phyloP scores from a whole-genome alignment of 1,140 invertebrate species.

The Nymphalis io region DNA sequence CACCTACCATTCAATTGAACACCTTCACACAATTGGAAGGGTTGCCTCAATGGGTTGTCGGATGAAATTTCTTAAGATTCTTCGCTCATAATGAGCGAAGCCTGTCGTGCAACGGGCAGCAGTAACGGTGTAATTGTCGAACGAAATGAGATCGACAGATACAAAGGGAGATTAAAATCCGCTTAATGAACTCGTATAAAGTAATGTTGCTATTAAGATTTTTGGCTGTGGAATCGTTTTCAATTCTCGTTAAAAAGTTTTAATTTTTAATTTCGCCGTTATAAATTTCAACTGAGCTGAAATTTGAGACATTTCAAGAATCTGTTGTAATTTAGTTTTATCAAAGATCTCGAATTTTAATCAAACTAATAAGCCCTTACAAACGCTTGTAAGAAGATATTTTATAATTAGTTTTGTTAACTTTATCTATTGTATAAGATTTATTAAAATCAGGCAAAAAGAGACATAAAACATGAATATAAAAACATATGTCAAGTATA shows the following conservation, averaged over 20 bases:
- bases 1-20: constrained; percentile 77
- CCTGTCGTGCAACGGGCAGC: constrained; percentile 73
- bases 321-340: constrained; percentile 36
- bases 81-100: constrained; percentile 73
- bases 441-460: constrained; percentile 1
- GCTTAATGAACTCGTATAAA: constrained; percentile 70
- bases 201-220: constrained; percentile 49
- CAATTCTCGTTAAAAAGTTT: constrained; percentile 44
- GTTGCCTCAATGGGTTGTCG: constrained; percentile 77
- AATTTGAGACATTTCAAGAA: constrained; percentile 30
- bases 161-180: constrained; percentile 74
- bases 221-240: constrained; percentile 43
- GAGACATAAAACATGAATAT: background rate
- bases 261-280: constrained; percentile 37
- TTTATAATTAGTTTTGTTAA: constrained; percentile 22
- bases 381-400: constrained; percentile 13
- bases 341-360: constrained; percentile 36
- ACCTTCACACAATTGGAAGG: constrained; percentile 78
- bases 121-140: constrained; percentile 77
- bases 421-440: constrained; percentile 18
- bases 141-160: constrained; percentile 74
- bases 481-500: constrained; percentile 15
- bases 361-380: constrained; percentile 27
- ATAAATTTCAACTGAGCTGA: constrained; percentile 15
- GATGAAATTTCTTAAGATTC: constrained; percentile 80